Conservation (phyloP, 2,888 invertebrate genomes). For the Drosophila villosipedis region DNA sequence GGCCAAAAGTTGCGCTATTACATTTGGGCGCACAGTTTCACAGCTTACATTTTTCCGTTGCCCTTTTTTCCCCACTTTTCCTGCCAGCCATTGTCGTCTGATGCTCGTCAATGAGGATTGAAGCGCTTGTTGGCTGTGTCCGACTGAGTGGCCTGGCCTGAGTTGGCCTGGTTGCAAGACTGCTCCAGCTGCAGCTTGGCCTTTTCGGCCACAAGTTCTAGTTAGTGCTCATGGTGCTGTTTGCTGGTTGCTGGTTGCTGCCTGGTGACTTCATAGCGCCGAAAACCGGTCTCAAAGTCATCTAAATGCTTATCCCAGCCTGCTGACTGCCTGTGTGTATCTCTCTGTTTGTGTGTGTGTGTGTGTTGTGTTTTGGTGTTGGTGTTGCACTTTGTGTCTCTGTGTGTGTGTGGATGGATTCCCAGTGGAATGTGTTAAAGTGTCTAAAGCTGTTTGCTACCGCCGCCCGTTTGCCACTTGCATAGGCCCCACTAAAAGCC, state of each 20-base stretch:
- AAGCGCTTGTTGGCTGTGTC: constrained; percentile 26
- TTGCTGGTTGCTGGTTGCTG: constrained; percentile 13
- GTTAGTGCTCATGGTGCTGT: constrained; percentile 37
- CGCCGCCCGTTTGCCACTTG: constrained; percentile 37
- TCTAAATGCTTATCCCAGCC: constrained; percentile 60
- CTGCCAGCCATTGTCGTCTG: constrained; percentile 25
- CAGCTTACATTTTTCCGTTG: constrained; percentile 2
- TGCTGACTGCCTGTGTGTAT: constrained; percentile 32
- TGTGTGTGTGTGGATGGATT: constrained; percentile 38
- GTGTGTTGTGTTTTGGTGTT: constrained; percentile 29
- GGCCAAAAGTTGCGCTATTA: constrained; percentile 19
- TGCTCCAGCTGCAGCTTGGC: constrained; percentile 47
- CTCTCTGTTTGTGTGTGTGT: background rate
- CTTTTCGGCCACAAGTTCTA: constrained; percentile 55
- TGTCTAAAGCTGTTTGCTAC: constrained; percentile 74
- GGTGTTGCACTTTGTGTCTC: constrained; percentile 23
- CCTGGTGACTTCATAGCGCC: constrained; percentile 52
- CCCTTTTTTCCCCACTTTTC: background rate
- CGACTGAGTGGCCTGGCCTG: constrained; percentile 11
- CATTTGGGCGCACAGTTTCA: constrained; percentile 3
- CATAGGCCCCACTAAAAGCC: constrained; percentile 24
- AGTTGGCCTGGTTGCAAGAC: constrained; percentile 17
- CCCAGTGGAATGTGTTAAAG: constrained; percentile 76
- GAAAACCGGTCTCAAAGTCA: constrained; percentile 75
- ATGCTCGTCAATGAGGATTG: constrained; percentile 52